Evolutionary conservation across 2,888 invertebrate species (phyloP).

Genomic region (Holacanthella duospinosa): DNA sequence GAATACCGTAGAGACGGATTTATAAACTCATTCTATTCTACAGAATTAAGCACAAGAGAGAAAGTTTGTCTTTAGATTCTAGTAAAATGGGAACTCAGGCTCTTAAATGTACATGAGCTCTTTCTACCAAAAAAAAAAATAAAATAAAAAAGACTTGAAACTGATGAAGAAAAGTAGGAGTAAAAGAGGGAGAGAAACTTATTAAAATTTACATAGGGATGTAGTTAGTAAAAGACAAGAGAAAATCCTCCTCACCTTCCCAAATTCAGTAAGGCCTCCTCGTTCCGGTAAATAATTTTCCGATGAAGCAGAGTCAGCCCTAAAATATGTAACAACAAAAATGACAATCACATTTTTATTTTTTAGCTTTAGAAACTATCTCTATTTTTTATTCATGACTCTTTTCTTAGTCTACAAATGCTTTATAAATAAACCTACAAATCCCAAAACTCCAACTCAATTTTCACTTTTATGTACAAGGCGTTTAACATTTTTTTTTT

Average conservation of each 20-base stretch:
- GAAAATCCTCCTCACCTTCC: slow-evolving; percentile 27
- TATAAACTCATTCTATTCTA: slow-evolving; percentile 1
- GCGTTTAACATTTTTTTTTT: no score
- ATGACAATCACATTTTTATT: slow-evolving; percentile 2
- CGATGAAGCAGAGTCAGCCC: slow-evolving; percentile 37
- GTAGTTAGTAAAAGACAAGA: background rate
- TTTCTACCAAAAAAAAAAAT: background rate
- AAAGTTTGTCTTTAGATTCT: background rate
- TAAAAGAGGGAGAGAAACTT: slow-evolving; percentile 7
- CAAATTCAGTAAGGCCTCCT: slow-evolving; percentile 37
- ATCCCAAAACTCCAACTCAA: background rate
- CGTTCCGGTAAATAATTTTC: slow-evolving; percentile 36
- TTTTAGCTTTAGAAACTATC: background rate
- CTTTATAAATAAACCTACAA: background rate
- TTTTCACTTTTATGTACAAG: background rate
- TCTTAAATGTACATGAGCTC: background rate
- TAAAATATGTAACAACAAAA: slow-evolving; percentile 13
- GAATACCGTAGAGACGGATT: slow-evolving; percentile 3
- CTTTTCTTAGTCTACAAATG: background rate
- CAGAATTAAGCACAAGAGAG: background rate
- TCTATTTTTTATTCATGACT: background rate
- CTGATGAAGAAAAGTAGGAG: slow-evolving; percentile 1
- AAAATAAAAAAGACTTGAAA: background rate
- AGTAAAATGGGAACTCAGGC: no score
- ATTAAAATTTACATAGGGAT: slow-evolving; percentile 15